These are phyloP conservation scores for Zaprionus ornatus DNA, from an alignment of 1,140 invertebrate genomes.

Conservation along the genomic window DNA sequence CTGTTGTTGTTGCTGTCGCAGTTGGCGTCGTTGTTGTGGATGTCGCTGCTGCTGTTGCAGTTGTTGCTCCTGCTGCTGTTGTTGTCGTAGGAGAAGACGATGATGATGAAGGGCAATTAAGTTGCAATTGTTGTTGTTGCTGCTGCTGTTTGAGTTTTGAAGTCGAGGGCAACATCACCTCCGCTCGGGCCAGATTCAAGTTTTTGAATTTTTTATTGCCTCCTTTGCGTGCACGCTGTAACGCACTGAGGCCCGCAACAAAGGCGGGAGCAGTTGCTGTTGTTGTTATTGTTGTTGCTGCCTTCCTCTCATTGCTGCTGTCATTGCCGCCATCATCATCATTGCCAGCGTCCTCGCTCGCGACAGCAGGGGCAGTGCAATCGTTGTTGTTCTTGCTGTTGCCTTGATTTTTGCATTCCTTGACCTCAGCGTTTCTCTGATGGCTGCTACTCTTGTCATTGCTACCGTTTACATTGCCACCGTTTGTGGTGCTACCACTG, in stretches of 20 bases:
- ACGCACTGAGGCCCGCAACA: constrained; percentile 45
- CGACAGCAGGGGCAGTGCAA: constrained; percentile 12
- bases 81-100: constrained; percentile 32
- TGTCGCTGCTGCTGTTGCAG: constrained; percentile 8
- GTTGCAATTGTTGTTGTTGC: constrained; percentile 70
- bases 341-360: constrained; percentile 29
- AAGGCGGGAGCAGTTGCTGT: constrained; percentile 27
- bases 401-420: constrained; percentile 50
- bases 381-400: neutral
- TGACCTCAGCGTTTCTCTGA: constrained; percentile 50
- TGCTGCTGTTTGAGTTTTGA: constrained; percentile 72
- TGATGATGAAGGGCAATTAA: constrained; percentile 58
- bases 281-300: constrained; percentile 32
- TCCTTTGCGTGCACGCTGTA: constrained; percentile 67
- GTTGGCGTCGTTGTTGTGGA: constrained; percentile 11
- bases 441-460: constrained; percentile 35
- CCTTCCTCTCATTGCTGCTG: constrained; percentile 7
- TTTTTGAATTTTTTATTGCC: constrained; percentile 82
- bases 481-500: constrained; percentile 59
- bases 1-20: neutral
- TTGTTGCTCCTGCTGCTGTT: constrained; percentile 23
- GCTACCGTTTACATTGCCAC: constrained; percentile 63
- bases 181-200: constrained; percentile 76
- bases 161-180: constrained; percentile 80
- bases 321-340: constrained; percentile 53